phyloP scores from a whole-genome alignment of 2,888 invertebrate species.

The Volucella bombylans region DNA sequence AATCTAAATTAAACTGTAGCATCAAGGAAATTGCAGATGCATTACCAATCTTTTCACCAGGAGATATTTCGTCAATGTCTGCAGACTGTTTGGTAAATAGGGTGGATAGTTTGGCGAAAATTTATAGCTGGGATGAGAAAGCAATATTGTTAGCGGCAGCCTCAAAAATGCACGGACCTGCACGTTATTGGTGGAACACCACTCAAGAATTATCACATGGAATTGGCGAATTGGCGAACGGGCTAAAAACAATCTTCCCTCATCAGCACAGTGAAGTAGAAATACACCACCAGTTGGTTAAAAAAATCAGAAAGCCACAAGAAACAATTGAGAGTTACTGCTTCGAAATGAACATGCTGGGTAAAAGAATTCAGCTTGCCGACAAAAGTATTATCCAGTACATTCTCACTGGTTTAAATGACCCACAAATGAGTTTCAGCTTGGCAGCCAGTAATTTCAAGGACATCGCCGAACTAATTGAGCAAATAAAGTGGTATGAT shows the following conservation, averaged over 20 bases:
- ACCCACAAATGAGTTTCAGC: no score
- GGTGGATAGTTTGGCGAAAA: slow-evolving; percentile 8
- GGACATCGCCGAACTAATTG: no score
- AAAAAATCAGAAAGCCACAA: slow-evolving; percentile 1
- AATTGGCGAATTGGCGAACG: not conserved
- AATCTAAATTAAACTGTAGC: slow-evolving; percentile 5
- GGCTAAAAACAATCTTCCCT: slow-evolving; percentile 9
- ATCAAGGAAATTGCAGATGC: slow-evolving; percentile 20
- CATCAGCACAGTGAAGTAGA: slow-evolving; percentile 3
- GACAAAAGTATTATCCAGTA: no score
- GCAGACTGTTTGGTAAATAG: slow-evolving; percentile 15
- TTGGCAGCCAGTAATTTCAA: no score
- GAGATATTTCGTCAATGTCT: slow-evolving; percentile 8
- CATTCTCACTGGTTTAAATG: no score
- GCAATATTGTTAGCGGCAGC: slow-evolving; percentile 1
- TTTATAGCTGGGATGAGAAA: no score
- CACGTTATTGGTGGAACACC: no score
- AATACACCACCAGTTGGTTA: slow-evolving; percentile 10
- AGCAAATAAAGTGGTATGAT: no score
- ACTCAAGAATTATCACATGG: not conserved
- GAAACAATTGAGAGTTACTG: slow-evolving; percentile 13
- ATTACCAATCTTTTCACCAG: slow-evolving; percentile 16
- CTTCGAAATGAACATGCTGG: not conserved
- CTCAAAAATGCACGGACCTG: no score
- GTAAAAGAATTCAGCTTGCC: no score